Base-by-base conservation (phyloP, 2,888 invertebrate species). In the Ectemnius continuus region DNA sequence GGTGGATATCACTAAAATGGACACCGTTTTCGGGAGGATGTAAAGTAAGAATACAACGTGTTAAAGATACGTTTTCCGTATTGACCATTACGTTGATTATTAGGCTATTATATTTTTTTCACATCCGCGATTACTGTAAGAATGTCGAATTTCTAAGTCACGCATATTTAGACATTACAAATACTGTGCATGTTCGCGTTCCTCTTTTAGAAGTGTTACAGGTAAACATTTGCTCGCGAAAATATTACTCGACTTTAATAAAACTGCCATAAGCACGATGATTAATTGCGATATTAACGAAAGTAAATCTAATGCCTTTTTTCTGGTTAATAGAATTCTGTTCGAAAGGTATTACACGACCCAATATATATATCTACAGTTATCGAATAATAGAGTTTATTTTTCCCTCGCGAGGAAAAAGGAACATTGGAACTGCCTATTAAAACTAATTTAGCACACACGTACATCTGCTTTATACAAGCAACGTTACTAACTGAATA, bases 391-490 rank as follows among this genome's bases (percentile, higher is more conserved):
- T 63, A 80, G 75, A 76, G 70, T 84, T 79, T 77, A 81, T 77
- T 80, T 80, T 72, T 83, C 81, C 86, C 82, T 76, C 74, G 74
- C 68, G 68, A 75, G 61, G 69, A 60, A 61, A 36, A 36, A 36
- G 36, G 36, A 52, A 59, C 62, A 69, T 75, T 61, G 78, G 80
- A 80, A 84, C 81, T 84, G 85, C 84, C 85, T 86, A 81, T 75
- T 75, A 80, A 75, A 14, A 66, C 78, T 80, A 76, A 79, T 82
- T 84, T 81, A 81, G 75, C 79, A 68, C 75, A 70, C 36, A 36
- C 36, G 36, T 68, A 76, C 64, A 78, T 79, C 74, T 79, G 73
- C 80, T 82, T 75, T 67, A 75, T 67, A 69, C 48, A 67, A 81
- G 70, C 80, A 72, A 78, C 77, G 75, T 73, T 81, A 70, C 64